These are phyloP conservation scores for Busseola fusca DNA, from an alignment of 2,888 invertebrate species.

Conservation along the genomic window DNA sequence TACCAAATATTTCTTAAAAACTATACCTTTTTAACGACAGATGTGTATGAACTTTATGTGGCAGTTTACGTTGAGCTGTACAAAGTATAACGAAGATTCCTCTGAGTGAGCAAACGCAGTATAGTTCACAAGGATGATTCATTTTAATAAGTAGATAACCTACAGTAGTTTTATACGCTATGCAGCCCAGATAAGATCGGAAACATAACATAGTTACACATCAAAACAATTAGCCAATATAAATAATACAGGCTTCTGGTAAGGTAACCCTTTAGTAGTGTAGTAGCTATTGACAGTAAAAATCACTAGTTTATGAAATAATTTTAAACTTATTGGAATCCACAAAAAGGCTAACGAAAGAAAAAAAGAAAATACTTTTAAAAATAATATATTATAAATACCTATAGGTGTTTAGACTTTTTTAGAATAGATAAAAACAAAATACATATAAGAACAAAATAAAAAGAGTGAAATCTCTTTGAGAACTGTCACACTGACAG, in stretches of 20 bases:
- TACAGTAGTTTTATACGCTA: neutral
- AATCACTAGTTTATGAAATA: neutral
- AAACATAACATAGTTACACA: neutral
- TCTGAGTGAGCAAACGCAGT: neutral
- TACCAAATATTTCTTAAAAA: conserved; percentile 22
- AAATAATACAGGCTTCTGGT: neutral
- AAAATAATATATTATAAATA: no score
- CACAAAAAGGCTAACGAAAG: neutral
- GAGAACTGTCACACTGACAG: neutral
- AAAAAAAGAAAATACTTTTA: no score
- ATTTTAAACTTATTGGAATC: neutral
- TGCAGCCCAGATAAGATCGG: conserved; percentile 11
- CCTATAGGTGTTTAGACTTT: no score
- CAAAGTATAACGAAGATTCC: neutral
- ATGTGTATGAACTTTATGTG: conserved; percentile 5
- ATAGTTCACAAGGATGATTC: neutral
- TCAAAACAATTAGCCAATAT: no score
- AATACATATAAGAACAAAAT: no score
- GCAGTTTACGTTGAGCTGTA: neutral
- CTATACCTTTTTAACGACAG: conserved; percentile 18
- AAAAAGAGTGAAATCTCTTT: no score
- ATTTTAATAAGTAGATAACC: conserved; percentile 4
- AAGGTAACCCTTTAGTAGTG: neutral
- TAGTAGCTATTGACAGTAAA: neutral
- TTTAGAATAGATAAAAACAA: no score